Conservation (phyloP, 2,797 vertebrate genomes). For the Salarias fasciatus region DNA sequence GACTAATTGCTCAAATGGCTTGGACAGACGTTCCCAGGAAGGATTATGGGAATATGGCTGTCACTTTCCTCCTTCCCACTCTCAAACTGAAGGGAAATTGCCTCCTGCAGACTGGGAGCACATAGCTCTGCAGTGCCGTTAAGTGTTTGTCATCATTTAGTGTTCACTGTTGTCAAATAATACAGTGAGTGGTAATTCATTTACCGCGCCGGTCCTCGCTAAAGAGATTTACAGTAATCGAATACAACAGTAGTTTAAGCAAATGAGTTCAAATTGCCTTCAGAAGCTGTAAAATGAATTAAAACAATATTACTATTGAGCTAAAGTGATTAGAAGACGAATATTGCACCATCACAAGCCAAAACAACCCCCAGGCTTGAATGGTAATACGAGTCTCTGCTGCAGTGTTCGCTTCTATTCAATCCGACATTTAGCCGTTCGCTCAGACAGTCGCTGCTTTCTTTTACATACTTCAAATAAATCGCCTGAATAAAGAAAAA, state of each 20-base stretch:
- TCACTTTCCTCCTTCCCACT: constrained; percentile 18
- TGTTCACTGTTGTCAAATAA: constrained; percentile 25
- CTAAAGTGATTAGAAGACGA: constrained; percentile 77
- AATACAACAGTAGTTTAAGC: constrained; percentile 66
- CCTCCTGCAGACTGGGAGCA: background rate
- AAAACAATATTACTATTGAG: constrained; percentile 76
- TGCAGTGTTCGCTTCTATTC: constrained; percentile 35
- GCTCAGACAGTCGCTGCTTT: constrained; percentile 28
- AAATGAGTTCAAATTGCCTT: constrained; percentile 75
- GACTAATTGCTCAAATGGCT: constrained; percentile 67
- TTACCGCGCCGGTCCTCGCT: constrained; percentile 61
- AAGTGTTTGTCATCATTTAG: constrained; percentile 6
- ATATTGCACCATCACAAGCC: constrained; percentile 67
- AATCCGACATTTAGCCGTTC: constrained; percentile 39
- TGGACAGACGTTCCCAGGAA: constrained; percentile 43
- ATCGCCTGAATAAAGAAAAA: background rate
- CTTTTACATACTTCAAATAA: constrained; percentile 40
- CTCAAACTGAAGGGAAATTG: background rate
- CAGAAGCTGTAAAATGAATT: constrained; percentile 75
- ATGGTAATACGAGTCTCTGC: constrained; percentile 51
- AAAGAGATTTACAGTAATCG: constrained; percentile 73
- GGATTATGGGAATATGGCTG: constrained; percentile 26
- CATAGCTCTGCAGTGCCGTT: background rate
- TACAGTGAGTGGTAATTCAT: constrained; percentile 45
- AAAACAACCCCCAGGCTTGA: constrained; percentile 62